Evolutionary conservation across 2,888 invertebrate species (phyloP).

Genomic region (Eristalinus sepulchralis): DNA sequence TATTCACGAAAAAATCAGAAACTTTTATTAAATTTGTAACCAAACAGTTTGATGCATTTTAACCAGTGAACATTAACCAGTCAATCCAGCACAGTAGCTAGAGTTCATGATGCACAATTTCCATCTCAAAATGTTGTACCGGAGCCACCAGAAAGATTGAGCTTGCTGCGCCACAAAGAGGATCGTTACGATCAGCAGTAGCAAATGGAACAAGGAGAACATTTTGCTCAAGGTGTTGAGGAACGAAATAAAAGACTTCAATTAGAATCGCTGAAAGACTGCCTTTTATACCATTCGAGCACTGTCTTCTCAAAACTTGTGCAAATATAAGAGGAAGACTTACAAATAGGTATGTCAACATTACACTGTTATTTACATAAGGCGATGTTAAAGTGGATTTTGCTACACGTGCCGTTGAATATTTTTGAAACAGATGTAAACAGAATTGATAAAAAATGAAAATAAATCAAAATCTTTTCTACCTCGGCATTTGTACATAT

Average conservation of each 20-base stretch:
- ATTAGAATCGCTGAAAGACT: neutral
- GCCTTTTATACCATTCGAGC: neutral
- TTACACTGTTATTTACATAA: too few relatives aligned
- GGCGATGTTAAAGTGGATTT: too few relatives aligned
- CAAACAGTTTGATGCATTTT: too few relatives aligned
- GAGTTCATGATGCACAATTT: conserved; percentile 20
- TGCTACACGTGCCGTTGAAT: too few relatives aligned
- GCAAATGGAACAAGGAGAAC: neutral
- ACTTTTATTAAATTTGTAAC: too few relatives aligned
- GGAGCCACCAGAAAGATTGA: conserved; percentile 1
- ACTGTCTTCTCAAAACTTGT: neutral
- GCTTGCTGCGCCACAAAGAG: neutral
- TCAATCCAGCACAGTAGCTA: neutral
- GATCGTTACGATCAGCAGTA: neutral
- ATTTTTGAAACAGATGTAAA: too few relatives aligned
- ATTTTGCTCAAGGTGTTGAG: neutral
- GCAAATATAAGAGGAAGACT: too few relatives aligned
- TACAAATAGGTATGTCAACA: too few relatives aligned
- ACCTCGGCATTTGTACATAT: too few relatives aligned
- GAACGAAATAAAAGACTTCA: neutral
- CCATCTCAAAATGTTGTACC: neutral
- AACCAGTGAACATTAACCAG: neutral
- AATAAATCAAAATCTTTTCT: too few relatives aligned
- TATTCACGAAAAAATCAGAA: too few relatives aligned
- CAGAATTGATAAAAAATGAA: too few relatives aligned